Conservation (phyloP, 2,113 vertebrate genomes). For the Eira barbara region DNA sequence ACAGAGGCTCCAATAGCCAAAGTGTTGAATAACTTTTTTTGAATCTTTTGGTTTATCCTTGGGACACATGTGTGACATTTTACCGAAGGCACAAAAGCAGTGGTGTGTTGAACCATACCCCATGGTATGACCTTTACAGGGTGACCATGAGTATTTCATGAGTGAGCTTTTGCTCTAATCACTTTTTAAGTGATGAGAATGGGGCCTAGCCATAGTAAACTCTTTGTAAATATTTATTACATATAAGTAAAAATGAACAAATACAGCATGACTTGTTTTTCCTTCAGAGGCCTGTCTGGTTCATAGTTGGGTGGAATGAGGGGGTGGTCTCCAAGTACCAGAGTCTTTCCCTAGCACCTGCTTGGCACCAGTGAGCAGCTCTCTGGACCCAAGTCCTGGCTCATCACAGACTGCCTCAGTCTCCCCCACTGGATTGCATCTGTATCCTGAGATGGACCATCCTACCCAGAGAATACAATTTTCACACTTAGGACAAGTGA, state of each 20-base stretch:
- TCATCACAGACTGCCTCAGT: neutral
- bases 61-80: neutral
- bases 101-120: neutral
- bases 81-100: neutral
- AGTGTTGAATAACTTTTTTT: neutral
- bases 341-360: neutral
- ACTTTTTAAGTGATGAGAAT: neutral
- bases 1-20: neutral
- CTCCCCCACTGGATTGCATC: rapidly evolving
- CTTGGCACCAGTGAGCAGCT: neutral
- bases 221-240: neutral
- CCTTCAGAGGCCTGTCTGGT: neutral
- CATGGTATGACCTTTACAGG: neutral
- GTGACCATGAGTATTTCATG: neutral
- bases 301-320: neutral
- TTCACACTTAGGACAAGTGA: neutral
- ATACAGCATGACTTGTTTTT: neutral
- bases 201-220: neutral
- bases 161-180: neutral
- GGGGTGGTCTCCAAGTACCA: neutral
- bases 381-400: neutral
- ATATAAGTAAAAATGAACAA: neutral
- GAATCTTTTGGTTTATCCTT: neutral
- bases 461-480: neutral
- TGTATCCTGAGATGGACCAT: neutral